Percentiles rank a stretch among this genome's conserved stretches.
Evolutionary conservation across 2,888 invertebrate genomes (phyloP).

Genomic region (Parasteatoda lunata): DNA sequence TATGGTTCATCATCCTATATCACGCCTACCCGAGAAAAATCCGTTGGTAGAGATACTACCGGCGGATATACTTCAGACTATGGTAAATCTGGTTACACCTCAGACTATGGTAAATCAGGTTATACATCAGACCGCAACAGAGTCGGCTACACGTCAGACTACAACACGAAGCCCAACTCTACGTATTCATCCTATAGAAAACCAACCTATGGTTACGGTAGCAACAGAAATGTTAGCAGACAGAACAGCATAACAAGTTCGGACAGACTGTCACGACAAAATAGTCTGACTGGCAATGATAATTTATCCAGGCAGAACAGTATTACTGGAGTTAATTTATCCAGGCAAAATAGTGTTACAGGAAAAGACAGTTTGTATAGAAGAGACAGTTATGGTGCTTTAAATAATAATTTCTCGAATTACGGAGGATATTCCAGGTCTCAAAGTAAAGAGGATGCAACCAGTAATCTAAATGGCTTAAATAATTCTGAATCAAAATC

Average conservation of each 20-base stretch:
- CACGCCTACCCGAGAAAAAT: conserved; percentile 42
- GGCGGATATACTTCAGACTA: conserved; percentile 69
- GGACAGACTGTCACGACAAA: conserved; percentile 34
- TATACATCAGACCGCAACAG: conserved; percentile 60
- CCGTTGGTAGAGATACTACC: conserved; percentile 27
- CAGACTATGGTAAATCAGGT: conserved; percentile 67
- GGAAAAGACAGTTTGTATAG: conserved; percentile 50
- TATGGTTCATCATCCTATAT: conserved; percentile 32
- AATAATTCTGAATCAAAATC: conserved; percentile 50
- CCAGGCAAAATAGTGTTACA: conserved; percentile 52
- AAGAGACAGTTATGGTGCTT: conserved; percentile 41
- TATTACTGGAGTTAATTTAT: conserved; percentile 20
- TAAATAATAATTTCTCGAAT: conserved; percentile 26
- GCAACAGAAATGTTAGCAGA: conserved; percentile 46
- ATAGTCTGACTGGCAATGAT: conserved; percentile 38
- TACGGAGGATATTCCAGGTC: conserved; percentile 57
- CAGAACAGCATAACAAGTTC: conserved; percentile 46
- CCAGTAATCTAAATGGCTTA: conserved; percentile 37
- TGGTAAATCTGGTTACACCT: conserved; percentile 67
- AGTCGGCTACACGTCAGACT: conserved; percentile 68
- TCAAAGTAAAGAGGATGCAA: conserved; percentile 57
- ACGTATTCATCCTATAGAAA: conserved; percentile 41
- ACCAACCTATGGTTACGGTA: conserved; percentile 15
- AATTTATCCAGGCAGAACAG: conserved; percentile 49
- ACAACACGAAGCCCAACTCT: conserved; percentile 52